These are phyloP conservation scores for Strigamia crassipes DNA, from an alignment of 2,888 invertebrate species.

Conservation along the genomic window DNA sequence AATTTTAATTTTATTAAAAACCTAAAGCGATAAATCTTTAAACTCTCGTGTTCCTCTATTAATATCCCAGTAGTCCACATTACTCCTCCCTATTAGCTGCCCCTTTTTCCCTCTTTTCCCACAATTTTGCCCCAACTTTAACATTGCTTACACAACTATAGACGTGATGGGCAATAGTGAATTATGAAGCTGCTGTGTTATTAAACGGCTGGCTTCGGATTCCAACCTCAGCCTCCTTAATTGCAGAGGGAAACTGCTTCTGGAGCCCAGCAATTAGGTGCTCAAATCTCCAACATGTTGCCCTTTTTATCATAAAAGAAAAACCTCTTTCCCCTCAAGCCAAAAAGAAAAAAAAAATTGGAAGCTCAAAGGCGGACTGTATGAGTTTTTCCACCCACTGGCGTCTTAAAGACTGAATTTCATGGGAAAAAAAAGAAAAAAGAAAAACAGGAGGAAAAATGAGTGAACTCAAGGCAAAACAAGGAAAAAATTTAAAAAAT, in stretches of 20 bases:
- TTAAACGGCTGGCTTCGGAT: conserved; percentile 37
- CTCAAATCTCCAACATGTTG: conserved; percentile 37
- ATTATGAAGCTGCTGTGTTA: conserved; percentile 28
- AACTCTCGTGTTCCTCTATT: neutral
- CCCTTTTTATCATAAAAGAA: conserved; percentile 30
- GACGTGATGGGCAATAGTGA: conserved; percentile 4
- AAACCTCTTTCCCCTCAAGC: conserved; percentile 9
- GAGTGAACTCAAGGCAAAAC: neutral
- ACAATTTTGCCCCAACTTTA: conserved; percentile 24
- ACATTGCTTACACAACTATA: conserved; percentile 4
- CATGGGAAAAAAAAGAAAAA: neutral
- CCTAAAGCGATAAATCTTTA: neutral
- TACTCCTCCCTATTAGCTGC: conserved; percentile 7
- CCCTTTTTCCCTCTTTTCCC: conserved; percentile 24
- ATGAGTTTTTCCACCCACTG: conserved; percentile 37
- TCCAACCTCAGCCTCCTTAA: conserved; percentile 33
- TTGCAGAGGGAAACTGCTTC: conserved; percentile 33
- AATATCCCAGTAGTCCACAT: conserved; percentile 11
- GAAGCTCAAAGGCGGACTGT: conserved; percentile 27
- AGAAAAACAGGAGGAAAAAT: neutral
- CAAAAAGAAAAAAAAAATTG: neutral
- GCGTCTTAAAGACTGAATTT: conserved; percentile 19
- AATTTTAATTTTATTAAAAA: neutral
- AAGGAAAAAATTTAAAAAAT: neutral
- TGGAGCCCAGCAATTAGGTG: conserved; percentile 31